Conservation (phyloP, 2,797 vertebrate genomes). For the Dallia pectoralis region DNA sequence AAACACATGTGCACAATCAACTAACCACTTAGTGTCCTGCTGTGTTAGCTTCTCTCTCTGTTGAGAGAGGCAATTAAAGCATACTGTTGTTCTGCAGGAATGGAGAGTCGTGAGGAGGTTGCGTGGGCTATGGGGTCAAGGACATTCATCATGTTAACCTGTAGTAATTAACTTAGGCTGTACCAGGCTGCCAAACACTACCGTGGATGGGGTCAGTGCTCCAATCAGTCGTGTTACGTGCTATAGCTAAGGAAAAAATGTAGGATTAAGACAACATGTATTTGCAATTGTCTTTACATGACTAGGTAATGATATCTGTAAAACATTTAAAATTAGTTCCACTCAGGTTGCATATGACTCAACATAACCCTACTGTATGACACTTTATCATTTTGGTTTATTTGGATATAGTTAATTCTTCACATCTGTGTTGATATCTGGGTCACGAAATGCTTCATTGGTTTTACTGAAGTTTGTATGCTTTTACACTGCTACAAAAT, state of each 20-base stretch:
- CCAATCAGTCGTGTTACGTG: slow-evolving; percentile 26
- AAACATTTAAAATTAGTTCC: background rate
- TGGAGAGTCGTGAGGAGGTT: slow-evolving; percentile 19
- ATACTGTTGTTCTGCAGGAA: slow-evolving; percentile 50
- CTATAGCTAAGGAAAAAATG: background rate
- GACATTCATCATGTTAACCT: slow-evolving; percentile 74
- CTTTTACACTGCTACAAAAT: too few species aligned
- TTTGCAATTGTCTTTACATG: background rate
- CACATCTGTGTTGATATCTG: background rate
- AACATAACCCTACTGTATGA: background rate
- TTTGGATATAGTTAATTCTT: background rate
- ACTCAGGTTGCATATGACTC: background rate
- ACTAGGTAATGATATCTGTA: background rate
- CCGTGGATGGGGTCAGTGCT: slow-evolving; percentile 38
- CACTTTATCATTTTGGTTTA: background rate
- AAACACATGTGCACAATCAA: slow-evolving; percentile 36
- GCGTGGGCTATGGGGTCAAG: slow-evolving; percentile 47
- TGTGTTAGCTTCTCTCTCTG: slow-evolving; percentile 40
- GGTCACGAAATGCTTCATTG: slow-evolving; percentile 1
- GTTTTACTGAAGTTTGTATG: too few species aligned
- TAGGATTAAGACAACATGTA: background rate
- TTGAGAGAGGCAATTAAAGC: slow-evolving; percentile 53
- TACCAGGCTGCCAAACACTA: slow-evolving; percentile 76
- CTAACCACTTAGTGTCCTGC: slow-evolving; percentile 52
- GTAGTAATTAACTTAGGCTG: slow-evolving; percentile 76